Evolutionary conservation across 1,140 invertebrate species (phyloP), one percentile per base, ranked within the genome.

Genomic region (Holcopasites calliopsidis): DNA sequence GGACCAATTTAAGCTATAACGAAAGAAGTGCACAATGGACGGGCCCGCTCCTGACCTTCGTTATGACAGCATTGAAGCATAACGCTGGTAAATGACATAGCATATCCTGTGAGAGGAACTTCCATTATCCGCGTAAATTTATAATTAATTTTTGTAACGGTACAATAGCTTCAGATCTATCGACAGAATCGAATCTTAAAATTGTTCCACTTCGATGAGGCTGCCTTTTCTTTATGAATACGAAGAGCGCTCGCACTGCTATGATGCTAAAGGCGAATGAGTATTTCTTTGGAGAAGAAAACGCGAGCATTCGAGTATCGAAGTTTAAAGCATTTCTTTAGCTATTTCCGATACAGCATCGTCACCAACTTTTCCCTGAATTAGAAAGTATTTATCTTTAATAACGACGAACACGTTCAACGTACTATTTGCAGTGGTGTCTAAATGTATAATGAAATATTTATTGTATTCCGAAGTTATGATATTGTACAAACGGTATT

Each of bases 101-200:
- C 80, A 66, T 55, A 68, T 82, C 28, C 57, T 38, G 28, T 8
- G 60, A 71, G 65, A 70, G 75, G 21, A 61, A 79, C 71, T 64
- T 83, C 57, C 58, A 65, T 81, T 78, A 74, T 81, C 62, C 35
- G 38, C 60, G 65, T 75, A 72, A 69, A 82, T 76, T 82, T 77
- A 69, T 82, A 82, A 80, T 82, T 80, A 83, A 83, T 83, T 82
- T 83, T 78, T 44, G 80, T 76, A 71, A 83, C 76, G 81, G 60
- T 79, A 70, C 60, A 57, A 58, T 82, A 62, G 49, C 26, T 62
- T 83, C 81, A 62, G 61, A 76, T 55, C 55, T 49, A 31, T 49
- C 61, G 2, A 3, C 18, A 21, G 40, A 71, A 26, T 18, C 52
- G 62, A 58, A 61, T 62, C 40, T 69, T 58, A 62, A 80, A 77